Evolutionary conservation across 2,113 vertebrate species (phyloP).

Genomic region (Xiphophorus hellerii): DNA sequence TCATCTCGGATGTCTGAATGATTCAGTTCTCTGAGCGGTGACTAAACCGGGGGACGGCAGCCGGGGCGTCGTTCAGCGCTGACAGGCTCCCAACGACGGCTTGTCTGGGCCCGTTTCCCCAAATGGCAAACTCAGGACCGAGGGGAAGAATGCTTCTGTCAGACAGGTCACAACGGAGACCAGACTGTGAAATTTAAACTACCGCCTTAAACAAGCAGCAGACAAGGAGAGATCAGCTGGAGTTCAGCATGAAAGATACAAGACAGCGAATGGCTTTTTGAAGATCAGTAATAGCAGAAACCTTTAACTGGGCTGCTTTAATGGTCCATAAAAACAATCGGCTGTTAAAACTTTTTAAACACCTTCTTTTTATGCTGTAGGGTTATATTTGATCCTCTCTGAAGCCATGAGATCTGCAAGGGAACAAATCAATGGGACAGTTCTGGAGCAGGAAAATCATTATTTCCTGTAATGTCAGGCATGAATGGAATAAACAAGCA

Average conservation of each 20-base stretch:
- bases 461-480: not conserved
- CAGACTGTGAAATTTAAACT: constrained; percentile 5
- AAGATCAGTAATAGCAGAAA: constrained; percentile 20
- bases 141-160: constrained; percentile 24
- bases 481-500: constrained; percentile 9
- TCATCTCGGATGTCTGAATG: constrained; percentile 59
- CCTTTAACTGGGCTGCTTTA: not conserved
- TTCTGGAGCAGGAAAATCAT: not conserved
- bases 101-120: constrained; percentile 58
- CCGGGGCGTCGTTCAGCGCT: constrained; percentile 6
- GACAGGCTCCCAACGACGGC: constrained; percentile 47
- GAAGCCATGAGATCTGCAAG: not conserved
- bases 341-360: not conserved
- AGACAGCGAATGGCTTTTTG: not conserved
- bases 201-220: not conserved
- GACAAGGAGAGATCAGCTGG: constrained; percentile 14
- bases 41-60: constrained; percentile 37
- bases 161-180: constrained; percentile 28
- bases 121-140: constrained; percentile 43
- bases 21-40: constrained; percentile 42
- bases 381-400: not conserved
- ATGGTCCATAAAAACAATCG: not conserved
- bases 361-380: not conserved
- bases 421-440: not conserved
- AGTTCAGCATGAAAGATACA: constrained; percentile 8